phyloP scores from a whole-genome alignment of 1,140 invertebrate species.

The Sarcophaga peregrina region DNA sequence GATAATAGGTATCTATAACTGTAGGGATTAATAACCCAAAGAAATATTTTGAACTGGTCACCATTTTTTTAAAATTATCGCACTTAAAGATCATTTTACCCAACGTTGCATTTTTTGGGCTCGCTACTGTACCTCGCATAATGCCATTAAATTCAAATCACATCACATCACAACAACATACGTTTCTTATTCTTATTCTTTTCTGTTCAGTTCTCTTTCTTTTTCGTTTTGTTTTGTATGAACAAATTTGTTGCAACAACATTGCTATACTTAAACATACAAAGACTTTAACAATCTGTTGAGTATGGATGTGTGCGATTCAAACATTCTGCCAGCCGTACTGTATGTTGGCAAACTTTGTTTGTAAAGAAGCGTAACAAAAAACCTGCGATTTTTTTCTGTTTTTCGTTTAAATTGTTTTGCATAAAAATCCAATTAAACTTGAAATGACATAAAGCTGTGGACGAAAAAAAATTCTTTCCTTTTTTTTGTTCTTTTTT shows the following conservation, averaged over 20 bases:
- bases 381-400: background rate
- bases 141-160: constrained; percentile 17
- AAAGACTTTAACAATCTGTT: background rate
- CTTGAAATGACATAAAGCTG: constrained; percentile 31
- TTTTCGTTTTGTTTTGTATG: too few relatives aligned
- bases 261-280: background rate
- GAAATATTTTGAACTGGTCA: too few relatives aligned
- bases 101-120: too few relatives aligned
- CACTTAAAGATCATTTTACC: too few relatives aligned
- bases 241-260: background rate
- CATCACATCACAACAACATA: background rate
- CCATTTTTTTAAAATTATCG: too few relatives aligned
- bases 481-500: background rate
- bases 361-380: background rate
- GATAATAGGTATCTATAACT: too few relatives aligned
- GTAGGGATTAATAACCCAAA: too few relatives aligned
- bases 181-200: background rate
- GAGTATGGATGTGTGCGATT: too few relatives aligned
- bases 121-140: background rate
- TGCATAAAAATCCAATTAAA: constrained; percentile 42
- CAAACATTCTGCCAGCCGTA: too few relatives aligned
- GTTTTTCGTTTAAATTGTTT: background rate
- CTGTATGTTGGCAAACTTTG: background rate
- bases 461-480: background rate
- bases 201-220: background rate